Conservation (phyloP, 1,140 invertebrate genomes). For the Caenorhabditis briggsae region DNA sequence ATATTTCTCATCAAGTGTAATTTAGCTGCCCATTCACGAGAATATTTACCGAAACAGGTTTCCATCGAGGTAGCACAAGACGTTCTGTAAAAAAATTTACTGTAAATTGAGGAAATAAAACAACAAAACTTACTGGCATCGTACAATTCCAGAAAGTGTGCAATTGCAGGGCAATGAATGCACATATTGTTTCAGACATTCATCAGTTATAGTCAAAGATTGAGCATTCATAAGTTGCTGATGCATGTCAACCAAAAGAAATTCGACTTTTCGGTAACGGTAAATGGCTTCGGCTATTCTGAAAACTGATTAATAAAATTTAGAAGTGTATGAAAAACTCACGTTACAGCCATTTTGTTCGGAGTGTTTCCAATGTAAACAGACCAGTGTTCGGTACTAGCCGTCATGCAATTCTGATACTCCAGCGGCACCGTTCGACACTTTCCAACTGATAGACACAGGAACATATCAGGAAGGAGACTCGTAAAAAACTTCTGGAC, state of each 20-base stretch:
- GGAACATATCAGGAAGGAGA: conserved; percentile 8
- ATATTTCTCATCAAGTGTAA: conserved; percentile 44
- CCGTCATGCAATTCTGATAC: conserved; percentile 35
- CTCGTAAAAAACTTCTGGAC: conserved; percentile 6
- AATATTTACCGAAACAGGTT: conserved; percentile 16
- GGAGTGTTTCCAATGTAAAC: conserved; percentile 30
- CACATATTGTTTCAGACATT: conserved; percentile 3
- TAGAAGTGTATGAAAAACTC: neutral
- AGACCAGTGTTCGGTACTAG: conserved; percentile 19
- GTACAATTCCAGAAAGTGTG: conserved; percentile 25
- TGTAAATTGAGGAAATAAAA: neutral
- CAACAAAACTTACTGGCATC: neutral
- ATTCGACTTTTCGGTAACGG: conserved; percentile 19
- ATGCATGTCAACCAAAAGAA: conserved; percentile 28
- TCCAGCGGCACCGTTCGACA: conserved; percentile 12
- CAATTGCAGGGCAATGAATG: conserved; percentile 11
- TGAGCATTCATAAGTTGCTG: conserved; percentile 29
- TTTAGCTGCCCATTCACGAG: conserved; percentile 38
- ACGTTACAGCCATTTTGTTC: conserved; percentile 30
- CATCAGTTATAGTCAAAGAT: neutral
- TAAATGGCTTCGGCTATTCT: conserved; percentile 18
- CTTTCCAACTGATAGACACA: conserved; percentile 39
- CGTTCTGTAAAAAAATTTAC: neutral
- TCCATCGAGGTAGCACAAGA: conserved; percentile 5
- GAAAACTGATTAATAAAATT: neutral